Base-by-base conservation (phyloP, 2,113 vertebrate species). In the Oceanodroma tethys region DNA sequence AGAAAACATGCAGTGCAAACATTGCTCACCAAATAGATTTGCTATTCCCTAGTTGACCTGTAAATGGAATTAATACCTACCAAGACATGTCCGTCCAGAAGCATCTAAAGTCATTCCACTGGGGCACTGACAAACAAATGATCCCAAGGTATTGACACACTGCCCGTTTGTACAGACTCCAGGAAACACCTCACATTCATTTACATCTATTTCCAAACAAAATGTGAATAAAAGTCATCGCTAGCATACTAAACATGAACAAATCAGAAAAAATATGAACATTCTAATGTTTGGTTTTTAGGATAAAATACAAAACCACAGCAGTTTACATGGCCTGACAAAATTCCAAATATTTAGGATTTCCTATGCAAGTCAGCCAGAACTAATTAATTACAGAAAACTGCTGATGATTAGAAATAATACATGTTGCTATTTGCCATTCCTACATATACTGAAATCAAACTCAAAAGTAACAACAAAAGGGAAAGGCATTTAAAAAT, bases 161-260 rank as follows among this genome's bases (percentile, higher is more conserved):
- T 98, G 98, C 30, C 99, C 99, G 18, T 99, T 99, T 95, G 99
- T 98, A 96, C 99, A 99, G 58, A 99, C 98, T 85, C 99, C 99
- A 23, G 99, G 99, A 96, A 99, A 99, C 83, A 99, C 99, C 81
- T 99, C 98, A 98, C 99, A 99, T 96, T 99, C 99, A 83, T 99
- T 98, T 94, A 99, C 99, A 96, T 99, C 99, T 99, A 97, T 91
- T 83, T 74, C 30, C 58, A 91, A 92, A 66, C 30, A 81, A 92
- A 84, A 90, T 18, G 23, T 38, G 22, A 95, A 76, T 42, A 65
- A 52, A 91, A 83, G 25, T 43, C 76, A 90, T 73, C 58, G 55
- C 34, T 43, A 90, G 40, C 23, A 67, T 47, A 43, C 8, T 72
- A 68, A 86, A 84, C 21, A 58, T 18, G n/a, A 81, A 65, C 3